Evolutionary conservation across 2,888 invertebrate species (phyloP).

Genomic region (Muschampia staudingeri): DNA sequence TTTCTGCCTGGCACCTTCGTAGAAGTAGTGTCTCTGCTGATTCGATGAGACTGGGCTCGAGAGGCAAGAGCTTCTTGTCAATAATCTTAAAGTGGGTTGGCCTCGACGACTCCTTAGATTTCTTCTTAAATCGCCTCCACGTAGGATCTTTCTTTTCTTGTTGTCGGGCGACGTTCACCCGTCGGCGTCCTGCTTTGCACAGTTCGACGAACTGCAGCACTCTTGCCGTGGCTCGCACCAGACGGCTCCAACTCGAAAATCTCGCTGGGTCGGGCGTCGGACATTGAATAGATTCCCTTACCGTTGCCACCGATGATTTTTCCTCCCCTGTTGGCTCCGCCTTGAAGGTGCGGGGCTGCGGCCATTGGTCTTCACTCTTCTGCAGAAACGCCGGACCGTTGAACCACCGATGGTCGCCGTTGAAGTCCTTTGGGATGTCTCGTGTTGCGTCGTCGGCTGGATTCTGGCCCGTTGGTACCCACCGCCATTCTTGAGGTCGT

Average conservation of each 20-base stretch:
- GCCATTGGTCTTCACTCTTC: not conserved
- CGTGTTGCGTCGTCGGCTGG: not conserved
- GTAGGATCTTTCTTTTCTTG: too few species aligned
- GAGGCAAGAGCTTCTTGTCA: not conserved
- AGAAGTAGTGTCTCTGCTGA: not conserved
- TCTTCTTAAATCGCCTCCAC: too few species aligned
- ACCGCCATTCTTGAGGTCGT: not conserved
- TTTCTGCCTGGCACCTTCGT: not conserved
- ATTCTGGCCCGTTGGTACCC: not conserved
- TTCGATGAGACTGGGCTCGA: not conserved
- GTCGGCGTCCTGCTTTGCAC: not conserved
- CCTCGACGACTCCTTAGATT: not conserved
- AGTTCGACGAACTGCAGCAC: not conserved
- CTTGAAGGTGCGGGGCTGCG: not conserved
- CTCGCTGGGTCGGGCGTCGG: not conserved
- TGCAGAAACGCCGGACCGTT: not conserved
- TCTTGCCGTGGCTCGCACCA: not conserved
- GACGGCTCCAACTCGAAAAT: not conserved
- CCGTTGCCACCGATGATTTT: not conserved
- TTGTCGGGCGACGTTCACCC: not conserved
- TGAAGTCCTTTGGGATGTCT: not conserved
- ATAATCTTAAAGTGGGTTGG: not conserved
- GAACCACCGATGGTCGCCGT: not conserved
- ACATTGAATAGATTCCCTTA: not conserved
- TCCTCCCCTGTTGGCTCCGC: not conserved